A percentile compares a stretch with the other conserved stretches of the same genome.
These are phyloP conservation scores for Leucoptera coffeella DNA, from an alignment of 2,888 invertebrate genomes.

Conservation along the genomic window DNA sequence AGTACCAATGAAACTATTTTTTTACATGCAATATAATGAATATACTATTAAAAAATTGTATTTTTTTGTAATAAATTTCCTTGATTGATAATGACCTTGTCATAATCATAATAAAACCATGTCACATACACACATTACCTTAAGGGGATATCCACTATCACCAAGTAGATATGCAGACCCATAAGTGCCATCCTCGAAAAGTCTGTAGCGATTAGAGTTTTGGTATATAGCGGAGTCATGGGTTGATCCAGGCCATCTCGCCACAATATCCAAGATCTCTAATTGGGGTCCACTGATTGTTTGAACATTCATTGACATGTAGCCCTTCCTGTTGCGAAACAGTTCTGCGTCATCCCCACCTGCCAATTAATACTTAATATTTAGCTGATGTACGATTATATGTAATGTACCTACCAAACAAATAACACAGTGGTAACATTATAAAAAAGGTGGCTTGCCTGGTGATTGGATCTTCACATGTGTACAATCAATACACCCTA, in stretches of 20 bases:
- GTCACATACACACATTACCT: too few relatives aligned
- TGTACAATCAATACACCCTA: slow-evolving; percentile 7
- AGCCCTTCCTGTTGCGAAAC: slow-evolving; percentile 11
- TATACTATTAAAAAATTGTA: slow-evolving; percentile 1
- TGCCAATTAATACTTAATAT: too few relatives aligned
- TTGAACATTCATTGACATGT: slow-evolving; percentile 12
- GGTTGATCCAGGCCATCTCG: slow-evolving; percentile 11
- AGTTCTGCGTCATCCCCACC: slow-evolving; percentile 10
- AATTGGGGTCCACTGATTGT: slow-evolving; percentile 9
- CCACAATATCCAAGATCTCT: slow-evolving; percentile 9
- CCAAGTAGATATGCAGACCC: slow-evolving; percentile 6
- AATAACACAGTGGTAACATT: too few relatives aligned
- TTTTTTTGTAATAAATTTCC: too few relatives aligned
- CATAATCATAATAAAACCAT: too few relatives aligned
- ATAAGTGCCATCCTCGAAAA: slow-evolving; percentile 7
- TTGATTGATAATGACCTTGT: too few relatives aligned
- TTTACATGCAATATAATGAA: neutral
- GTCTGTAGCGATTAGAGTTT: slow-evolving; percentile 2
- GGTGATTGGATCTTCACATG: slow-evolving; percentile 6
- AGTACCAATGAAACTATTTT: neutral
- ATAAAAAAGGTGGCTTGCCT: too few relatives aligned
- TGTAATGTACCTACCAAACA: too few relatives aligned
- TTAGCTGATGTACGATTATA: too few relatives aligned
- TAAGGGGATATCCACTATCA: slow-evolving; percentile 12
- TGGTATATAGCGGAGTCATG: slow-evolving; percentile 9